Evolutionary conservation across 2,113 vertebrate genomes (phyloP), one percentile per base, ranked within the genome.

Genomic region (Percopsis transmontana): DNA sequence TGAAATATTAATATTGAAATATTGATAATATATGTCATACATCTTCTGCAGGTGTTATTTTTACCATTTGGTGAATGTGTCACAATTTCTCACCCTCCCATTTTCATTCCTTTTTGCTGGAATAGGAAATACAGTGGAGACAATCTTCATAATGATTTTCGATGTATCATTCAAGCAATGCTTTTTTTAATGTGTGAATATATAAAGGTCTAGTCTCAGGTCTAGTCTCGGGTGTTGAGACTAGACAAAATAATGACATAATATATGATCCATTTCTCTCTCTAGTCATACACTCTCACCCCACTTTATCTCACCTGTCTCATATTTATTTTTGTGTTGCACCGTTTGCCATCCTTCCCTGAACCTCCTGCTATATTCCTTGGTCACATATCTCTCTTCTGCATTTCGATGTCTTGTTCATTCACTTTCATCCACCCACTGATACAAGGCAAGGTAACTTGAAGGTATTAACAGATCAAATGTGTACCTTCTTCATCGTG

Each of bases 1-100:
- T 66, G 74, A 60, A 67, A 70, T 72, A 71, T 47, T 60, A 56
- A 70, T 41, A 41, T 41, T 41, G 12, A 41, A 41, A 41, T 41
- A 41, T 41, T 41, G 12, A 41, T 41, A 41, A 41, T 5, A 41
- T 7, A 41, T 7, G 5, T 87, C 74, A 76, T 80, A 87, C 81
- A 38, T 88, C 66, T 60, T 80, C 73, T 80, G 79, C 67, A 66
- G 62, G 77, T 85, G 88, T 87, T 64, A 83, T 75, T 76, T 86
- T 76, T 82, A 62, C 86, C 91, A 92, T 89, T 91, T 91, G 89
- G 86, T 89, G 82, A 78, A 83, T 82, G 89, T 91, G 88, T 90
- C 85, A 76, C 78, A 83, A 87, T 84, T 86, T 85, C 67, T 67
- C 80, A 47, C 72, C 69, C 64, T 79, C 73, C 47, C 59, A 70